A percentile compares a stretch with the other conserved stretches of the same genome.
These are phyloP conservation scores for Prunella himalayana DNA, from an alignment of 2,113 vertebrate genomes.

Conservation along the genomic window DNA sequence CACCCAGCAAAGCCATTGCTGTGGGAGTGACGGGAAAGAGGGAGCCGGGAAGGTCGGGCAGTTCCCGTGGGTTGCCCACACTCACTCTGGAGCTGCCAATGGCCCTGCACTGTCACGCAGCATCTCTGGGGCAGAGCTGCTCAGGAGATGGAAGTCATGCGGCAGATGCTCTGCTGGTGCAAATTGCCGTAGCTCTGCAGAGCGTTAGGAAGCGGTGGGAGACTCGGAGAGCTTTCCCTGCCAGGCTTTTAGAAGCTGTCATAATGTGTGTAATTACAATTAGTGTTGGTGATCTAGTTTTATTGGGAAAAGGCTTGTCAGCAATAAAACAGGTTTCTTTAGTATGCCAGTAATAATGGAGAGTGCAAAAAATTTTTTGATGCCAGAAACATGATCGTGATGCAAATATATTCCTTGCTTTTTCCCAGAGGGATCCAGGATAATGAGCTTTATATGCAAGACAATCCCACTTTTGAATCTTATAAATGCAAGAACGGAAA, in stretches of 20 bases:
- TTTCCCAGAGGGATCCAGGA: background rate
- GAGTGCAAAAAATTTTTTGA: background rate
- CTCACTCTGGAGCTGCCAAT: accelerated
- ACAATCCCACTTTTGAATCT: background rate
- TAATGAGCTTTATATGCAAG: background rate
- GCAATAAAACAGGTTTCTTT: background rate
- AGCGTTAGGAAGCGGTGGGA: background rate
- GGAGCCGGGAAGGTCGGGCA: background rate
- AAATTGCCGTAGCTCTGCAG: background rate
- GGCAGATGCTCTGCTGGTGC: background rate
- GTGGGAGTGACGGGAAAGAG: background rate
- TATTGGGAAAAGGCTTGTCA: background rate
- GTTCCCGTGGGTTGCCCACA: background rate
- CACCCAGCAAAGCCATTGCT: background rate
- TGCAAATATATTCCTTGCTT: background rate
- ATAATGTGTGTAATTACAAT: background rate
- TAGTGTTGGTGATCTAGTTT: background rate
- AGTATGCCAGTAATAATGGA: background rate
- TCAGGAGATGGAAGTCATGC: background rate
- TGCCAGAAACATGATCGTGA: background rate
- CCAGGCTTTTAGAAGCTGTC: background rate
- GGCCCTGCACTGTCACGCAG: accelerated
- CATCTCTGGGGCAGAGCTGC: background rate
- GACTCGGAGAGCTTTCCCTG: background rate
- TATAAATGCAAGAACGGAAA: background rate